These are phyloP conservation scores for Ceyx margarethae DNA, from an alignment of 2,113 vertebrate species.

Conservation along the genomic window DNA sequence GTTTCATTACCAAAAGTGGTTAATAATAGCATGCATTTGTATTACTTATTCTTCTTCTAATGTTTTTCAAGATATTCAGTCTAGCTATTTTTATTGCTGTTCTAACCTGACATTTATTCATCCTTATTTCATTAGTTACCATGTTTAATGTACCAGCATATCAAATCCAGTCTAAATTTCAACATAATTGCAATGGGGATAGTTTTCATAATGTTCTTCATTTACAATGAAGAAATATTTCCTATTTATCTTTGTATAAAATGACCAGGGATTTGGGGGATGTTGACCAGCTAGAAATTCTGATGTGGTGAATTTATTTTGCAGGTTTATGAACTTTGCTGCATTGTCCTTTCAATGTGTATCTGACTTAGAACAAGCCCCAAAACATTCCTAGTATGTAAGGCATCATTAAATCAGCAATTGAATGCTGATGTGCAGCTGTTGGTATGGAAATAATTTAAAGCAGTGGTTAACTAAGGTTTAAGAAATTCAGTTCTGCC, in stretches of 20 bases:
- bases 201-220: not conserved
- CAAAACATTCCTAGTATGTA: not conserved
- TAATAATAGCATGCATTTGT: constrained; percentile 26
- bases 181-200: not conserved
- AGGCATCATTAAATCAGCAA: not conserved
- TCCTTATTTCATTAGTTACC: constrained; percentile 11
- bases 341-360: fast-evolving
- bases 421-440: not conserved
- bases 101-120: constrained; percentile 10
- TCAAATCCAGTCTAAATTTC: constrained; percentile 22
- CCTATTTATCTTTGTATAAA: not conserved
- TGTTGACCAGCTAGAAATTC: not conserved
- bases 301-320: not conserved
- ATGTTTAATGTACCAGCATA: not conserved
- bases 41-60: constrained; percentile 30
- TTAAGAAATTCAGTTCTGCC: not conserved
- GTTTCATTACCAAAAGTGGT: not conserved
- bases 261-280: not conserved
- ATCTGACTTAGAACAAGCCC: not conserved
- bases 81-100: not conserved
- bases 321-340: not conserved
- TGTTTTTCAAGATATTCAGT: not conserved
- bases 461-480: not conserved
- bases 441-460: not conserved
- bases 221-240: not conserved